Conservation (phyloP, 2,113 vertebrate species). For the Hyaena hyaena region DNA sequence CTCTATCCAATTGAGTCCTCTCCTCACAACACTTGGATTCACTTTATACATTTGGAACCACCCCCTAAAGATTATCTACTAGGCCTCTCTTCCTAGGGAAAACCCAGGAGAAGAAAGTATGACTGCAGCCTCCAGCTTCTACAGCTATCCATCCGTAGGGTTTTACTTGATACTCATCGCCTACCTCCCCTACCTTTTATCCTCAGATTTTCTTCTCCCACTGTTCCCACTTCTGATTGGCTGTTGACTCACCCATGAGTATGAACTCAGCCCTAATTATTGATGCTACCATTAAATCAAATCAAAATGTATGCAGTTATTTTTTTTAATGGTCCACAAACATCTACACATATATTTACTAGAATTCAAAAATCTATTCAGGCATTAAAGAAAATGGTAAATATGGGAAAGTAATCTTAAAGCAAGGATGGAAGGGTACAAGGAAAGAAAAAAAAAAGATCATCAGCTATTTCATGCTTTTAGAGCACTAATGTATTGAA, state of each 20-base stretch:
- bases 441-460: not conserved
- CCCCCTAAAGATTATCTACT: not conserved
- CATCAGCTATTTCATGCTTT: not conserved
- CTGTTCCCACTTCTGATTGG: not conserved
- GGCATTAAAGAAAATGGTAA: not conserved
- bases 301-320: not conserved
- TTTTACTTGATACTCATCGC: accelerated
- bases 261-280: not conserved
- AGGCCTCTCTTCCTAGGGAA: not conserved
- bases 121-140: not conserved
- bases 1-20: not conserved
- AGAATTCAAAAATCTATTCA: not conserved
- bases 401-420: not conserved
- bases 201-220: not conserved
- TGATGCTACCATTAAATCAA: not conserved
- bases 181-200: accelerated
- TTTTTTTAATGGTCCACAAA: not conserved
- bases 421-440: not conserved
- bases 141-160: not conserved
- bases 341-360: not conserved
- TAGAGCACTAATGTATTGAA: not conserved
- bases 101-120: not conserved
- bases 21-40: not conserved
- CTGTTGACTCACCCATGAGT: not conserved
- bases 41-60: not conserved